Conservation (phyloP, 2,113 vertebrate species). For the Chamaetylas fuelleborni region DNA sequence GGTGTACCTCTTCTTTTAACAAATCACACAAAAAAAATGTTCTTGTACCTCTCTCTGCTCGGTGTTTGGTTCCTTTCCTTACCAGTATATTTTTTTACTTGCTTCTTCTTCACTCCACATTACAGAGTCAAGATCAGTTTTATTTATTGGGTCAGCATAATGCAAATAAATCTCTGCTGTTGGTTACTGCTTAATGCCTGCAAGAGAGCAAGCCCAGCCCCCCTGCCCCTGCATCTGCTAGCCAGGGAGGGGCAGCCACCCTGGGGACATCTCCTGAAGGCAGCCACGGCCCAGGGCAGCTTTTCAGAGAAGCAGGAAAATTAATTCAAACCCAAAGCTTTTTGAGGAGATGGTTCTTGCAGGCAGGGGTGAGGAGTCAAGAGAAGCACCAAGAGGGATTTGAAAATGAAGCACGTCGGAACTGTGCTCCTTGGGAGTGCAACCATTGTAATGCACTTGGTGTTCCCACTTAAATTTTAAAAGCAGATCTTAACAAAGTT, state of each 20-base stretch:
- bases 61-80: background rate
- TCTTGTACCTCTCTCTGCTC: background rate
- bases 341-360: background rate
- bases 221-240: background rate
- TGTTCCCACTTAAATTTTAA: background rate
- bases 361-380: background rate
- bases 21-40: background rate
- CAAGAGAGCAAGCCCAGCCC: background rate
- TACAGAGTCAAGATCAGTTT: background rate
- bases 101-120: background rate
- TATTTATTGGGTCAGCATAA: background rate
- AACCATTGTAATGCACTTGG: background rate
- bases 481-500: background rate
- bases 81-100: background rate
- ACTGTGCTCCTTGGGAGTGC: background rate
- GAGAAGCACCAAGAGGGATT: background rate
- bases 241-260: background rate
- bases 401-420: accelerated
- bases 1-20: background rate
- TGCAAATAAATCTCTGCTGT: background rate
- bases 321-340: background rate
- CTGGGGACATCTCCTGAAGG: background rate
- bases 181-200: background rate
- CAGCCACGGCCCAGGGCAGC: background rate
- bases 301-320: background rate